Conservation (phyloP, 2,888 invertebrate genomes). For the Pharmacophagus antenor region DNA sequence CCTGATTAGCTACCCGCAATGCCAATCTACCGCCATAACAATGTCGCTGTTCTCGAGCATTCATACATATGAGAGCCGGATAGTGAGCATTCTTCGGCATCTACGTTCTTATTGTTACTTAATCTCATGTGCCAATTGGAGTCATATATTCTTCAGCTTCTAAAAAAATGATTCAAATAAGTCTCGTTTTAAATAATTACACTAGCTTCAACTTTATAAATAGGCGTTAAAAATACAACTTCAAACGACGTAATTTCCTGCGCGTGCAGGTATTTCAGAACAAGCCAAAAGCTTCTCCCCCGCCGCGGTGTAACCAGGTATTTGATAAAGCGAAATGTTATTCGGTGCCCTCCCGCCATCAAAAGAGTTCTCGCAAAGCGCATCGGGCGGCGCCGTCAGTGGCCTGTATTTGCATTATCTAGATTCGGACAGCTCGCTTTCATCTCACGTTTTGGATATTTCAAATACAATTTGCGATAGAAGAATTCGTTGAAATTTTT, state of each 20-base stretch:
- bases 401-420: conserved; percentile 67
- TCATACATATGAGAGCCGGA: no score
- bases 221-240: no score
- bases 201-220: no score
- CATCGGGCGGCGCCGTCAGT: conserved; percentile 42
- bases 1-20: no score
- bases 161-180: no score
- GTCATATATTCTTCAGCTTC: no score
- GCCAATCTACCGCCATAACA: no score
- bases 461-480: conserved; percentile 71
- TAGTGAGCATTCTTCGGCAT: no score
- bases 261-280: conserved; percentile 2
- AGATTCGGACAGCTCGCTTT: conserved; percentile 65
- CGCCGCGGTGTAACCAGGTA: conserved; percentile 34
- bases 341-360: conserved; percentile 45
- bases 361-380: conserved; percentile 51
- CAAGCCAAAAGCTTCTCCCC: conserved; percentile 18
- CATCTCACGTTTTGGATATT: conserved; percentile 68
- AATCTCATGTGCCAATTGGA: no score
- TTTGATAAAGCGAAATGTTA: conserved; percentile 54
- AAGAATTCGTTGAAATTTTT: conserved; percentile 56
- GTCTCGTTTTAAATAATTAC: no score
- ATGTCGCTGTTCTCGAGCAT: no score
- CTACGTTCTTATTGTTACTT: no score
- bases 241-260: conserved; percentile 12